phyloP scores from a whole-genome alignment of 2,888 invertebrate species.

The Chelonus formosanus region DNA sequence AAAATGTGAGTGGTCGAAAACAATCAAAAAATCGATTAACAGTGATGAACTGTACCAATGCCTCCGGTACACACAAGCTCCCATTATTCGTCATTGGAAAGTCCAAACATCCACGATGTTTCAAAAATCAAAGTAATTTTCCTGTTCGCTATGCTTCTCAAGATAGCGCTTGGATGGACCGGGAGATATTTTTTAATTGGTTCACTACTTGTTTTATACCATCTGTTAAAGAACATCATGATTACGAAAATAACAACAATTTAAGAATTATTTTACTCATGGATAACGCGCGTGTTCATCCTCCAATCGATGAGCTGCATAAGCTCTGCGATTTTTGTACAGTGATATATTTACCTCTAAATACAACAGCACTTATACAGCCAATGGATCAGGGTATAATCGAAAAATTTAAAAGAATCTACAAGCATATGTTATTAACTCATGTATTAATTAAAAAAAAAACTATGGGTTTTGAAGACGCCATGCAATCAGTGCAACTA shows the following conservation, averaged over 20 bases:
- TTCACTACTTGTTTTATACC: background rate
- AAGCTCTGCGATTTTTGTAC: background rate
- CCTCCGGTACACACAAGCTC: background rate
- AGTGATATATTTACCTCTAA: constrained; percentile 3
- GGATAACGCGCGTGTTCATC: background rate
- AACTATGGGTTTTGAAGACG: too few relatives aligned
- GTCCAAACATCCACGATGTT: background rate
- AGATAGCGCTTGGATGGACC: background rate
- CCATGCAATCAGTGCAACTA: too few relatives aligned
- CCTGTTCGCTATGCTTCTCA: background rate
- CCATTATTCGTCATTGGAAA: constrained; percentile 5
- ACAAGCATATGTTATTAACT: background rate
- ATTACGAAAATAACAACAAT: background rate
- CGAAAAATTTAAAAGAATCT: constrained; percentile 6
- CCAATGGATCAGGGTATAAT: constrained; percentile 8
- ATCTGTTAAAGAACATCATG: background rate
- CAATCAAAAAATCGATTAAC: background rate
- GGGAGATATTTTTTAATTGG: background rate
- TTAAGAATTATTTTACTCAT: background rate
- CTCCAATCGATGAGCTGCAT: background rate
- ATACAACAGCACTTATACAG: background rate
- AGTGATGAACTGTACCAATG: background rate
- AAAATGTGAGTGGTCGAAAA: background rate
- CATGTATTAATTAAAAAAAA: too few relatives aligned
- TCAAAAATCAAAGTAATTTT: background rate